A percentile compares a stretch with the other conserved stretches of the same genome.
Evolutionary conservation across 2,113 vertebrate species (phyloP).

Genomic region (Gracilinanus agilis): DNA sequence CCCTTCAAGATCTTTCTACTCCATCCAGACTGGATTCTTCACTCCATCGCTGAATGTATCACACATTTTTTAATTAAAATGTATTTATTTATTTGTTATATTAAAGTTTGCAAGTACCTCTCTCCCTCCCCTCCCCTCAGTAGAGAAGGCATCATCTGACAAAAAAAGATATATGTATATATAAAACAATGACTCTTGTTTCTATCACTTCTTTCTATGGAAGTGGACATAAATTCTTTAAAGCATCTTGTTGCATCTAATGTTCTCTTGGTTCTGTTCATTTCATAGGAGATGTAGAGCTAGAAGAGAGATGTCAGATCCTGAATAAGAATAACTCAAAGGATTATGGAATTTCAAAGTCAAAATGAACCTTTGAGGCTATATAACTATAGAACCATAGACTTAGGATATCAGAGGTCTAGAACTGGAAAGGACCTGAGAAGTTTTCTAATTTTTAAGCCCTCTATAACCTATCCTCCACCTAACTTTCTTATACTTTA

Average conservation of each 20-base stretch:
- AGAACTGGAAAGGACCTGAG: not conserved
- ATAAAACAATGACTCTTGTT: no score
- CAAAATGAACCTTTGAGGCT: not conserved
- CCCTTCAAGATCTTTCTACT: not conserved
- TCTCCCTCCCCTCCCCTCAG: no score
- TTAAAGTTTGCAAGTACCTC: no score
- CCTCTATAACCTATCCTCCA: not conserved
- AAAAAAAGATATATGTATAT: no score
- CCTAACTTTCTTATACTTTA: not conserved
- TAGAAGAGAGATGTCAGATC: not conserved
- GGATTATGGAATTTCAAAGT: not conserved
- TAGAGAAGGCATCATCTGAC: no score
- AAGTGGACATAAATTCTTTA: no score
- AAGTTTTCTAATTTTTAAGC: not conserved
- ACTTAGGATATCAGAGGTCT: not conserved
- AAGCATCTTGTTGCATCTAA: no score
- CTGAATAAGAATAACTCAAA: not conserved
- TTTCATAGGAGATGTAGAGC: no score
- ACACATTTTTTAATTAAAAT: no score
- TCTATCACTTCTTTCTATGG: no score
- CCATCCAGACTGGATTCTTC: not conserved
- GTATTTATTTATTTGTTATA: no score
- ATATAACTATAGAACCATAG: not conserved
- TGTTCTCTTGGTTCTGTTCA: no score
- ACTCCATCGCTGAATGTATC: not conserved